Conservation (phyloP, 2,888 invertebrate species). For the Siphlonurus alternatus region DNA sequence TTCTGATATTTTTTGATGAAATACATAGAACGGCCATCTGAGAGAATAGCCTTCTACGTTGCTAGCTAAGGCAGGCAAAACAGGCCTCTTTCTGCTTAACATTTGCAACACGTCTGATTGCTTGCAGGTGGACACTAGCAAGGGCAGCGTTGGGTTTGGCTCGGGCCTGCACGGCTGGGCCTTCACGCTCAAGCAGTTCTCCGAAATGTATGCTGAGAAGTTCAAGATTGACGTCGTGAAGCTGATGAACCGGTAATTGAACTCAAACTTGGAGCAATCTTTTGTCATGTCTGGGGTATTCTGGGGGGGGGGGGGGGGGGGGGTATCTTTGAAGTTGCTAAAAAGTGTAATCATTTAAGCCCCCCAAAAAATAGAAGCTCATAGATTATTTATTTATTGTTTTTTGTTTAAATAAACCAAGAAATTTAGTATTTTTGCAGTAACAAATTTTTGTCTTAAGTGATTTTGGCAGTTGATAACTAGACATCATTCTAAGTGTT, state of each 20-base stretch:
- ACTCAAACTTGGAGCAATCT: background rate
- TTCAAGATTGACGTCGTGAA: conserved; percentile 96
- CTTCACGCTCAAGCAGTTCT: conserved; percentile 98
- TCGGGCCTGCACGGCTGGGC: conserved; percentile 99
- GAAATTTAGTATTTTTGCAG: too few relatives aligned
- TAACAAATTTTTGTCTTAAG: too few relatives aligned
- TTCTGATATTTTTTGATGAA: background rate
- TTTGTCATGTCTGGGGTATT: background rate
- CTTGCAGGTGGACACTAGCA: conserved; percentile 73
- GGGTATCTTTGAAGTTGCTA: background rate
- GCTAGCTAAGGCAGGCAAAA: too few relatives aligned
- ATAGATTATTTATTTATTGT: too few relatives aligned
- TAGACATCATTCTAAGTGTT: too few relatives aligned
- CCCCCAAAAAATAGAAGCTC: too few relatives aligned
- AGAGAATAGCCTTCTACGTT: too few relatives aligned
- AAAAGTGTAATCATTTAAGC: background rate
- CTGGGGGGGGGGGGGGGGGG: too few relatives aligned
- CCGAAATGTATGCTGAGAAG: conserved; percentile 97
- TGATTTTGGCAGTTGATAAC: too few relatives aligned
- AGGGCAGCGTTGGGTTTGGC: conserved; percentile 98
- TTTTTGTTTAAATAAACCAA: too few relatives aligned
- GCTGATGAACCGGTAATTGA: conserved; percentile 72
- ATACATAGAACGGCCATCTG: background rate
- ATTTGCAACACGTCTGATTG: background rate
- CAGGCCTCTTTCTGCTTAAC: background rate